These are phyloP conservation scores for Malurus cyaneus DNA, from an alignment of 2,113 vertebrate species.

Conservation along the genomic window DNA sequence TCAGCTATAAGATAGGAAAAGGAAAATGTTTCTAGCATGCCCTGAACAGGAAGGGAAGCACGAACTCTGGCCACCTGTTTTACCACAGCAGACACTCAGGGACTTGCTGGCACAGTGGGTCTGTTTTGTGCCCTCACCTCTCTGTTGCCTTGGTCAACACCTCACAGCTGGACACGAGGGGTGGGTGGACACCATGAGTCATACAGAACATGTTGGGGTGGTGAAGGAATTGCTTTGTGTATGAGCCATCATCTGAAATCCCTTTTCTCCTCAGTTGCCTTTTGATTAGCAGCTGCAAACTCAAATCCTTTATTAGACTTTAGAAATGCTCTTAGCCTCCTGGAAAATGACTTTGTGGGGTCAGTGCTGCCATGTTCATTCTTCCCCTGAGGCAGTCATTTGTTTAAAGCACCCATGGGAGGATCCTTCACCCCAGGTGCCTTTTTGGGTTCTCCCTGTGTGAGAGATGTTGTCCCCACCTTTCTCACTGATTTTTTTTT, in stretches of 20 bases:
- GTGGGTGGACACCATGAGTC: fast-evolving
- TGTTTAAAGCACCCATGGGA: not conserved
- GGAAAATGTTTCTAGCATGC: not conserved
- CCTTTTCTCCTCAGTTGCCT: not conserved
- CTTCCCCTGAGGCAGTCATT: not conserved
- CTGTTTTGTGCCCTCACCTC: not conserved
- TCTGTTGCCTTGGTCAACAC: not conserved
- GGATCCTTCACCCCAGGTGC: not conserved
- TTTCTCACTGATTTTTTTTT: not conserved
- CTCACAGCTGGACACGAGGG: not conserved
- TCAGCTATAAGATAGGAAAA: not conserved
- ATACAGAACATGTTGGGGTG: not conserved
- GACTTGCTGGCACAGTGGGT: not conserved
- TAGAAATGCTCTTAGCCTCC: not conserved
- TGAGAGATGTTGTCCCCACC: not conserved
- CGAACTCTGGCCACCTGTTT: not conserved
- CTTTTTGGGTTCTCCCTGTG: not conserved
- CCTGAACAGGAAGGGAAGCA: not conserved
- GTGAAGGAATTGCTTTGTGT: not conserved
- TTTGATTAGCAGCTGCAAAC: not conserved
- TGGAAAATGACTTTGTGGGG: not conserved
- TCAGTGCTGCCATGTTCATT: not conserved
- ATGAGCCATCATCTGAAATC: not conserved
- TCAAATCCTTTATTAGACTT: not conserved
- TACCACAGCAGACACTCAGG: not conserved